Percentiles rank a stretch among this genome's conserved stretches.
Evolutionary conservation across 53 echinoderm and acorn worm genomes (phyloP).

Genomic region (Antedon mediterranea): DNA sequence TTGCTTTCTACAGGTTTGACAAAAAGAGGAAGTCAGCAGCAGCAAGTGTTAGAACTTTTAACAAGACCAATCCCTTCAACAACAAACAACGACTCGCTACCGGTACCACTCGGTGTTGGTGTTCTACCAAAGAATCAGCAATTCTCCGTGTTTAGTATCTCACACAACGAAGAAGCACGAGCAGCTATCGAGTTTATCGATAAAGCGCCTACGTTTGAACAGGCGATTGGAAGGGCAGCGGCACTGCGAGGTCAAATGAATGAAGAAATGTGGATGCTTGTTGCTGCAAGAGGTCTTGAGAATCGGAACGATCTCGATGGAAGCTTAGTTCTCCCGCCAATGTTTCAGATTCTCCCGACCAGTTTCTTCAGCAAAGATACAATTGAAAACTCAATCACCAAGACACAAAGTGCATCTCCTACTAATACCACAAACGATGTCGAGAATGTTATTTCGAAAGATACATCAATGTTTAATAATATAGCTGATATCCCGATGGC

Average conservation of each 20-base stretch:
- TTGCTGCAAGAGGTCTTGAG: background rate
- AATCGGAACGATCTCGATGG: background rate
- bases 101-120: background rate
- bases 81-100: background rate
- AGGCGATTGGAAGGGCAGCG: background rate
- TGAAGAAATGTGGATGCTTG: background rate
- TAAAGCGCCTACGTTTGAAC: background rate
- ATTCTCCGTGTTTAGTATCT: background rate
- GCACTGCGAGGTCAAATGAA: background rate
- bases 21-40: background rate
- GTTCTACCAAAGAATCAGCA: background rate
- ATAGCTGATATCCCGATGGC: background rate
- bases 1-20: background rate
- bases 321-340: background rate
- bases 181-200: background rate
- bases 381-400: background rate
- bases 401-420: background rate
- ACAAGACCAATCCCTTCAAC: background rate
- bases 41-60: background rate
- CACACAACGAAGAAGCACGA: background rate
- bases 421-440: too few species aligned
- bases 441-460: too few species aligned
- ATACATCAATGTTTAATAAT: background rate
- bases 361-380: background rate
- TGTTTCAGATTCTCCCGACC: background rate